Conservation (phyloP, 2,113 vertebrate genomes). For the Hucho hucho region DNA sequence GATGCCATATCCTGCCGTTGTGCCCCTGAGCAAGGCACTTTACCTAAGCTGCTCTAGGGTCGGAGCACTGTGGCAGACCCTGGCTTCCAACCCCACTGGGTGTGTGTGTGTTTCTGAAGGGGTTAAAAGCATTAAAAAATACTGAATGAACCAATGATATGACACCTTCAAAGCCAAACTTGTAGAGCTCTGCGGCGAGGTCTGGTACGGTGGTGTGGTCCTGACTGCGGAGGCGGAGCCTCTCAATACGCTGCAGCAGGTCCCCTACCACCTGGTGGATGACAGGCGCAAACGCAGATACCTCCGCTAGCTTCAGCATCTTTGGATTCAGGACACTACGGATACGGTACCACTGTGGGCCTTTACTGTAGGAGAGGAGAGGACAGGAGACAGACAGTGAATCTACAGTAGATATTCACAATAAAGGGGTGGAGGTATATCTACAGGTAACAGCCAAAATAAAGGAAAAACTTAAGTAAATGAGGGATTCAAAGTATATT, state of each 20-base stretch:
- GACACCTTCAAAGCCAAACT: conserved; percentile 79
- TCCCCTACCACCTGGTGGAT: conserved; percentile 72
- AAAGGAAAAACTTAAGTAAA: no score
- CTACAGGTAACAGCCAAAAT: no score
- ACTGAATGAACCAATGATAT: not conserved
- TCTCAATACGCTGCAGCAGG: conserved; percentile 66
- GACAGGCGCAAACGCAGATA: conserved; percentile 47
- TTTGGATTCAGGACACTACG: conserved; percentile 73
- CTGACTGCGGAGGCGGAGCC: conserved; percentile 56
- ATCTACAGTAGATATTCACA: not conserved
- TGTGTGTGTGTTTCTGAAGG: not conserved
- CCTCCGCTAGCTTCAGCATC: conserved; percentile 71
- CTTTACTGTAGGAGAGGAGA: conserved; percentile 48
- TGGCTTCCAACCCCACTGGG: no score
- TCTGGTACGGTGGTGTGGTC: conserved; percentile 61
- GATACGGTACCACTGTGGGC: conserved; percentile 68
- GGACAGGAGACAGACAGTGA: no score
- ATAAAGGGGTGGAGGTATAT: no score
- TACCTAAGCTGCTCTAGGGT: no score
- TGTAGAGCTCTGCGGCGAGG: conserved; percentile 71
- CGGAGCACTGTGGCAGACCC: no score
- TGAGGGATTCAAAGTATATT: no score
- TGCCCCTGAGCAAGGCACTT: no score
- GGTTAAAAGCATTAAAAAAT: no score
- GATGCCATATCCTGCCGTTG: no score